Conservation (phyloP, 2,113 vertebrate genomes). For the Gymnarchus niloticus region DNA sequence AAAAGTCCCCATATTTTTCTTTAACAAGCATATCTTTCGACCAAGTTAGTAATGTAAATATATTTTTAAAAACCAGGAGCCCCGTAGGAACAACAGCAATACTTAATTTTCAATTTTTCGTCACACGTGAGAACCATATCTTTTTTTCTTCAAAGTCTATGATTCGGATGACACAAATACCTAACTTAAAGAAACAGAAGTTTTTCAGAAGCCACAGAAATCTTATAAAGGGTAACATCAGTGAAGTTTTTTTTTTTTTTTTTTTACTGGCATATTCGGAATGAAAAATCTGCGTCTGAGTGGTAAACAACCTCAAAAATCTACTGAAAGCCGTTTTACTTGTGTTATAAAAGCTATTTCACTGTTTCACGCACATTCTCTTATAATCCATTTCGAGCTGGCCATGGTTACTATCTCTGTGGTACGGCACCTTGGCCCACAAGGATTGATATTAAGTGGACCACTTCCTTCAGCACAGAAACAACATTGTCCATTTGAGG, state of each 20-base stretch:
- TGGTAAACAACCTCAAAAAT: neutral
- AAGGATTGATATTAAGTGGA: slow-evolving; percentile 16
- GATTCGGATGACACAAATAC: neutral
- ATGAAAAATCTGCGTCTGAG: neutral
- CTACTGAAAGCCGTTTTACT: neutral
- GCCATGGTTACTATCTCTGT: neutral
- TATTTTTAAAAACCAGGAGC: neutral
- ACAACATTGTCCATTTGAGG: slow-evolving; percentile 14
- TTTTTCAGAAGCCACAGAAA: neutral
- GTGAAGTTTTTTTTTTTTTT: neutral
- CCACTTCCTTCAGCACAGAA: slow-evolving; percentile 15
- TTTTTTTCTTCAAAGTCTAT: slow-evolving; percentile 5
- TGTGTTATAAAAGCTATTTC: neutral
- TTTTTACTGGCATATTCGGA: neutral
- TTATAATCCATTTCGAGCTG: neutral
- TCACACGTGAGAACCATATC: too few relatives aligned
- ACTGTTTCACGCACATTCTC: neutral
- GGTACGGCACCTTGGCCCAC: neutral
- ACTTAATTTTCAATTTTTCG: neutral
- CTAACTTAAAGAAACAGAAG: neutral
- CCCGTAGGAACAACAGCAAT: neutral
- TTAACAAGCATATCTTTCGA: neutral
- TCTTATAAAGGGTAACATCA: neutral
- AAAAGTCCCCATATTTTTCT: neutral
- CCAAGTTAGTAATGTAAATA: neutral